Evolutionary conservation across 2,113 vertebrate species (phyloP).

Genomic region (Clarias gariepinus): DNA sequence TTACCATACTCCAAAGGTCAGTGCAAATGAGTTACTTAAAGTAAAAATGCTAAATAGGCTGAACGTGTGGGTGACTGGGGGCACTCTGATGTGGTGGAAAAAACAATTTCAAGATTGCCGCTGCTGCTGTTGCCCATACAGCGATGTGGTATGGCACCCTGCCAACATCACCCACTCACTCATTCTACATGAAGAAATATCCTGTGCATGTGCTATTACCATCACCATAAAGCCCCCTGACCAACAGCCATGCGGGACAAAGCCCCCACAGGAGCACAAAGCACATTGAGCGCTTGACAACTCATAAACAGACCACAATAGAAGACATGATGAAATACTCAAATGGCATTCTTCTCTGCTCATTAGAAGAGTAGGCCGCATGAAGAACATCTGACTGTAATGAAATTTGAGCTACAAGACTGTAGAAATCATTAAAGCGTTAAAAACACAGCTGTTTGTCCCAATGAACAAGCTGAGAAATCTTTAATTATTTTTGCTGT

Average conservation of each 20-base stretch:
- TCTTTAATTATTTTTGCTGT: background rate
- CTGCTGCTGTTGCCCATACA: slow-evolving; percentile 36
- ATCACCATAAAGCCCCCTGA: slow-evolving; percentile 15
- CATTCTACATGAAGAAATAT: slow-evolving; percentile 49
- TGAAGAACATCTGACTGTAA: slow-evolving; percentile 26
- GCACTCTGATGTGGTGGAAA: slow-evolving; percentile 57
- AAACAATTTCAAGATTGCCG: slow-evolving; percentile 38
- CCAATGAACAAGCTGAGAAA: background rate
- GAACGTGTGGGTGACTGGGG: slow-evolving; percentile 53
- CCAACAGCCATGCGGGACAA: background rate
- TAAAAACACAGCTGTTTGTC: slow-evolving; percentile 7
- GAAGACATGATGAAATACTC: slow-evolving; percentile 20
- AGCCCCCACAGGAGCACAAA: slow-evolving; percentile 2
- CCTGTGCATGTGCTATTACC: slow-evolving; percentile 42
- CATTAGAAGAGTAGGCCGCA: background rate
- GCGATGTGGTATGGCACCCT: slow-evolving; percentile 38
- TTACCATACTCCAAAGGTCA: background rate
- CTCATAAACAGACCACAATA: slow-evolving; percentile 30
- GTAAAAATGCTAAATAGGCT: slow-evolving; percentile 21
- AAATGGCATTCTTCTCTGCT: slow-evolving; percentile 15
- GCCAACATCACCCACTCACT: slow-evolving; percentile 33
- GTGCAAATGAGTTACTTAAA: slow-evolving; percentile 25
- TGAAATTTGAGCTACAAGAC: slow-evolving; percentile 17
- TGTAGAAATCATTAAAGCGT: slow-evolving; percentile 3
- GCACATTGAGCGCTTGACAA: background rate